phyloP scores from a whole-genome alignment of 2,797 vertebrate species.

The Rhinella marina region DNA sequence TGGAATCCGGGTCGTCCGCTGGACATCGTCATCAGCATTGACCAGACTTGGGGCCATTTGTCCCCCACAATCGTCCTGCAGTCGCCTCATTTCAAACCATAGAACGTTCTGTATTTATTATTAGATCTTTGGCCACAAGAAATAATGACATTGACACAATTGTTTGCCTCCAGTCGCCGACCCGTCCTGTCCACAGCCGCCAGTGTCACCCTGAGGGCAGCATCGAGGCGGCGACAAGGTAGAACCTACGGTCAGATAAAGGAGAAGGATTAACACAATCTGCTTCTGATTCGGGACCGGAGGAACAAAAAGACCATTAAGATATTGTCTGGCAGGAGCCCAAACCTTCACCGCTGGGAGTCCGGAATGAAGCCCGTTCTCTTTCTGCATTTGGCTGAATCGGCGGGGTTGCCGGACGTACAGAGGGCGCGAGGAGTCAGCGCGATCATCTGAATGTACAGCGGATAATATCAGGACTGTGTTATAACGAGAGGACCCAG shows the following conservation, averaged over 20 bases:
- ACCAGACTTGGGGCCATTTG: not conserved
- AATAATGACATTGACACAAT: not conserved
- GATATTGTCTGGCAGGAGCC: conserved; percentile 54
- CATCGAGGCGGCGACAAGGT: not conserved
- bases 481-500: not conserved
- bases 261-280: conserved; percentile 27
- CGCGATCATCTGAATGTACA: conserved; percentile 38
- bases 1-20: not conserved
- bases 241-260: conserved; percentile 41
- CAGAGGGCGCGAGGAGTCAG: conserved; percentile 58
- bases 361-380: conserved; percentile 57
- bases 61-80: not conserved
- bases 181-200: not conserved
- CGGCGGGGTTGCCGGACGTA: conserved; percentile 63
- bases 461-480: conserved; percentile 24
- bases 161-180: conserved; percentile 11
- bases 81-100: not conserved
- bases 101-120: not conserved
- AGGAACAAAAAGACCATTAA: conserved; percentile 50
- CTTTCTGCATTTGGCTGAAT: conserved; percentile 62
- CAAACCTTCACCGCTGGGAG: conserved; percentile 62
- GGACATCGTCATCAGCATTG: not conserved
- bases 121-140: not conserved
- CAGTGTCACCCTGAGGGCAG: conserved; percentile 16
- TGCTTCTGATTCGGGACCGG: conserved; percentile 45